A percentile compares a stretch with the other conserved stretches of the same genome.
Conservation (phyloP, 2,797 vertebrate species). For the Pangasius djambal region DNA sequence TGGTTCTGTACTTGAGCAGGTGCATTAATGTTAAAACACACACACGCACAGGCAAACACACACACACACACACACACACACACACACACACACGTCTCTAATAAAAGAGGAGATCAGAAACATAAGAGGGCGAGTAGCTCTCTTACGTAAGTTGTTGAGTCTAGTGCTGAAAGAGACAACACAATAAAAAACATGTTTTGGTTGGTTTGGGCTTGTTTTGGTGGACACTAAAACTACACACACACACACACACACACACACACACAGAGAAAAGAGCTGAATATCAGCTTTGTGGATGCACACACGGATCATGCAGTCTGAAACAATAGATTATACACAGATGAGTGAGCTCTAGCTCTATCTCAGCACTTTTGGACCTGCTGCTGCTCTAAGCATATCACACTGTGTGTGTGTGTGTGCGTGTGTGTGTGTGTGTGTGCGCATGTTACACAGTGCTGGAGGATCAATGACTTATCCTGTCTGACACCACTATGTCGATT, state of each 20-base stretch:
- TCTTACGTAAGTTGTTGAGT: slow-evolving; percentile 14
- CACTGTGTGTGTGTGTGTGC: slow-evolving; percentile 34
- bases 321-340: slow-evolving; percentile 71
- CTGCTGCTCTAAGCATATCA: slow-evolving; percentile 74
- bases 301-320: slow-evolving; percentile 36
- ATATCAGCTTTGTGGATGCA: slow-evolving; percentile 6
- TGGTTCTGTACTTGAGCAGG: slow-evolving; percentile 61
- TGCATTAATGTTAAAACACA: slow-evolving; percentile 56
- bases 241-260: slow-evolving; percentile 3
- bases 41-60: slow-evolving; percentile 26
- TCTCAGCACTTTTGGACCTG: slow-evolving; percentile 72
- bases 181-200: slow-evolving; percentile 28
- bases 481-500: slow-evolving; percentile 73
- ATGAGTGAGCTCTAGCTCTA: slow-evolving; percentile 71
- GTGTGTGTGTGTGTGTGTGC: slow-evolving; percentile 9
- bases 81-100: neutral
- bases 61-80: neutral
- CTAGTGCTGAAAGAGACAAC: slow-evolving; percentile 10
- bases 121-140: slow-evolving; percentile 3
- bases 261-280: neutral
- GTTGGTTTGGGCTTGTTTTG: neutral
- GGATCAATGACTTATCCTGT: slow-evolving; percentile 70
- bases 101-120: slow-evolving; percentile 16
- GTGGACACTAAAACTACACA: neutral
- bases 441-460: slow-evolving; percentile 55